These are phyloP conservation scores for Antidorcas marsupialis DNA, from an alignment of 2,113 vertebrate species.

Conservation along the genomic window DNA sequence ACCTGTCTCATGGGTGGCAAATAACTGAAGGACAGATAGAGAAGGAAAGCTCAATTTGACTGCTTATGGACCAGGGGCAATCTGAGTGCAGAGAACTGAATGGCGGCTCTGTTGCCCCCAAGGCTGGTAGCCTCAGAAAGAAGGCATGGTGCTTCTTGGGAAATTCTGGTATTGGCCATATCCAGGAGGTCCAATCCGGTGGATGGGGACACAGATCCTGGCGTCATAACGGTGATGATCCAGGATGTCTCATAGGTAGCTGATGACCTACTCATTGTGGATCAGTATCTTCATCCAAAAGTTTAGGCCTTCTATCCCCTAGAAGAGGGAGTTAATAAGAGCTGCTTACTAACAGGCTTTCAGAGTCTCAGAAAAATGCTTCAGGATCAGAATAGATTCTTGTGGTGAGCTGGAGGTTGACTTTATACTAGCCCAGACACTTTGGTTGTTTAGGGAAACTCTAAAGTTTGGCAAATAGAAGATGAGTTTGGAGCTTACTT, in stretches of 20 bases:
- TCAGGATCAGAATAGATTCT: background rate
- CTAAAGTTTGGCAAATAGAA: background rate
- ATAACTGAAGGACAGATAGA: background rate
- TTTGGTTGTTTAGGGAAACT: background rate
- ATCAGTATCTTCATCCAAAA: background rate
- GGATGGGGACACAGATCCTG: background rate
- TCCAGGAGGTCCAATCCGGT: background rate
- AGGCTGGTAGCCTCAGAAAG: background rate
- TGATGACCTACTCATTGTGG: background rate
- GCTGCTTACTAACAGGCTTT: background rate
- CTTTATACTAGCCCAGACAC: background rate
- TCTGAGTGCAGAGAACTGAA: background rate
- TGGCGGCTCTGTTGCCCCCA: background rate
- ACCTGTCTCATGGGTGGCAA: background rate
- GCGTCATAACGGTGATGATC: background rate
- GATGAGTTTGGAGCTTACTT: background rate
- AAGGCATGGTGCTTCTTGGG: background rate
- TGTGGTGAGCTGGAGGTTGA: background rate
- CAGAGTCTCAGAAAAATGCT: background rate
- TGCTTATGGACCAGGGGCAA: background rate
- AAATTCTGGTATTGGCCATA: background rate
- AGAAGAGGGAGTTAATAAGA: background rate
- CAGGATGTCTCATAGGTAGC: background rate
- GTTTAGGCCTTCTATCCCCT: background rate
- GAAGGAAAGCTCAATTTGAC: background rate